Evolutionary conservation across 2,113 vertebrate species (phyloP).

Genomic region (Chaetodon trifascialis): DNA sequence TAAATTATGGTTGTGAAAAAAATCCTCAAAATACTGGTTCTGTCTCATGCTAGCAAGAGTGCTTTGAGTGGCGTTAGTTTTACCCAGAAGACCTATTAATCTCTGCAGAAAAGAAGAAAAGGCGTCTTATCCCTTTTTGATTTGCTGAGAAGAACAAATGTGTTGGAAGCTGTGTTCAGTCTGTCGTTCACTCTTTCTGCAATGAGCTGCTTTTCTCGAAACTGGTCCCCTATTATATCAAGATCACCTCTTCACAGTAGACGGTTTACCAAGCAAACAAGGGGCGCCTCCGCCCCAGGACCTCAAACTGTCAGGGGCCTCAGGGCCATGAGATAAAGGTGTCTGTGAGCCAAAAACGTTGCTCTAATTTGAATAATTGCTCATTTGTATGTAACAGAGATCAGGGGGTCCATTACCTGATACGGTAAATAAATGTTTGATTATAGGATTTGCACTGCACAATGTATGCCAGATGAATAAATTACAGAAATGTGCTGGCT

Average conservation of each 20-base stretch:
- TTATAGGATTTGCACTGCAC: no score
- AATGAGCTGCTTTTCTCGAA: background rate
- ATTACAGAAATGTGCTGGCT: background rate
- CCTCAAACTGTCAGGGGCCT: background rate
- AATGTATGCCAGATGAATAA: background rate
- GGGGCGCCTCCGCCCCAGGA: background rate
- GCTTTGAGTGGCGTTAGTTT: background rate
- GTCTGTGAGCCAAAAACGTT: background rate
- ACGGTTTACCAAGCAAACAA: background rate
- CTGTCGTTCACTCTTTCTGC: background rate
- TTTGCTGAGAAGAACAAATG: background rate
- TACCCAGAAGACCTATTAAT: background rate
- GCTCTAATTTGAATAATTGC: background rate
- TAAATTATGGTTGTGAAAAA: background rate
- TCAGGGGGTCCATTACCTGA: background rate
- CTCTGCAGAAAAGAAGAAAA: background rate
- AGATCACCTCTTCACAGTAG: background rate
- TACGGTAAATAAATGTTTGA: background rate
- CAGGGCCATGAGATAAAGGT: background rate
- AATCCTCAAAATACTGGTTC: background rate
- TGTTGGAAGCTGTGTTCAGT: background rate
- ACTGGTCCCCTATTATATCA: background rate
- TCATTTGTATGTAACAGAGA: background rate
- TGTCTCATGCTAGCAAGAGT: background rate
- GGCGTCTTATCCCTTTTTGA: background rate